A percentile compares a stretch with the other conserved stretches of the same genome.
Conservation (phyloP, 2,797 vertebrate genomes). For the Lindbergichthys nudifrons region DNA sequence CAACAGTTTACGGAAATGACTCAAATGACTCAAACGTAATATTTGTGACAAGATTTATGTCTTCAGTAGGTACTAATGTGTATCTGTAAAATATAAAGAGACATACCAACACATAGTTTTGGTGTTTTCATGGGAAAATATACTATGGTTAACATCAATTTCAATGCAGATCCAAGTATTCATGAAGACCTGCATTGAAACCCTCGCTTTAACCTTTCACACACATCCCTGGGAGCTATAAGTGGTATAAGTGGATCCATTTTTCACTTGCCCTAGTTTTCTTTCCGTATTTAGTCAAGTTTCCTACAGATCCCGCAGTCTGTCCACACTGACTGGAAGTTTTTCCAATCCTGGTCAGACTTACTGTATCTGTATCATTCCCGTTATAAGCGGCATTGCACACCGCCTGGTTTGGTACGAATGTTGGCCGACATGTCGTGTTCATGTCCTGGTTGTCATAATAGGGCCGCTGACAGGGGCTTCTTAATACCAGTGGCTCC, state of each 20-base stretch:
- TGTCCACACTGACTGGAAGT: conserved; percentile 25
- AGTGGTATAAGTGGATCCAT: conserved; percentile 29
- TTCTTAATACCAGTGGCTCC: conserved; percentile 62
- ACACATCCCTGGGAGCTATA: conserved; percentile 22
- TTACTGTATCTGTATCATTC: conserved; percentile 12
- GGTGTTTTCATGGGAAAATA: not conserved
- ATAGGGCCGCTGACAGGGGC: conserved; percentile 66
- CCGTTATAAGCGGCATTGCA: not conserved
- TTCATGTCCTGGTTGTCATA: conserved; percentile 71
- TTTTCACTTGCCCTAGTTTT: conserved; percentile 54
- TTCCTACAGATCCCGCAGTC: conserved; percentile 22
- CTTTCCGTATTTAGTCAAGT: conserved; percentile 18
- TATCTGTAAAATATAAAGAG: not conserved
- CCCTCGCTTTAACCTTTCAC: conserved; percentile 10
- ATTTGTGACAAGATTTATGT: not conserved
- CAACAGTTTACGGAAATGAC: not conserved
- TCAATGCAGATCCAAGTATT: conserved; percentile 5
- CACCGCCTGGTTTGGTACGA: conserved; percentile 39
- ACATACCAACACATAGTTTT: not conserved
- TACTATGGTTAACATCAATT: not conserved
- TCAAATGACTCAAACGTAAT: not conserved
- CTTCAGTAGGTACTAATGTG: not conserved
- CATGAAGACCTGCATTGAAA: conserved; percentile 2
- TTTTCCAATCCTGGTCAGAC: conserved; percentile 8
- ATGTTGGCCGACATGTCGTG: conserved; percentile 38